Evolutionary conservation across 2,113 vertebrate species (phyloP).

Genomic region (Neodon shergylaensis): DNA sequence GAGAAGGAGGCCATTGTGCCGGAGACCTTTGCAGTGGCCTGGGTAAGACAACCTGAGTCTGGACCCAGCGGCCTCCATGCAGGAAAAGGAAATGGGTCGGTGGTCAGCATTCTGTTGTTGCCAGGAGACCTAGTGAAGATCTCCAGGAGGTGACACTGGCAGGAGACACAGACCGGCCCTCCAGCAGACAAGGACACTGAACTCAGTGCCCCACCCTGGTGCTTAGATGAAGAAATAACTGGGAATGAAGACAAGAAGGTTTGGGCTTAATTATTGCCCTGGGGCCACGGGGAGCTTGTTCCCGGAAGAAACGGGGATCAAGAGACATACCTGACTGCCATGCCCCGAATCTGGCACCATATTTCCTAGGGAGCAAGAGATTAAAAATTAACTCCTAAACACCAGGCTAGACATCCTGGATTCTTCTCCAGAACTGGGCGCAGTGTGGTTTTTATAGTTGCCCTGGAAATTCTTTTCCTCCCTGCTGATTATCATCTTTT

Average conservation of each 20-base stretch:
- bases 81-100: background rate
- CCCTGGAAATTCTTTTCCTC: background rate
- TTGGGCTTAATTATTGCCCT: background rate
- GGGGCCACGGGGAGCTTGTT: background rate
- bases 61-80: background rate
- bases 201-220: too few relatives aligned
- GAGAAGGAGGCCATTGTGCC: too few relatives aligned
- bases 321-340: background rate
- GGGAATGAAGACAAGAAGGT: background rate
- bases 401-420: background rate
- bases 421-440: background rate
- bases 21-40: background rate
- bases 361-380: background rate
- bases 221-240: background rate
- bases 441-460: background rate
- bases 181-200: background rate
- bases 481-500: background rate
- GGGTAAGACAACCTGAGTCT: background rate
- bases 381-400: background rate
- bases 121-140: background rate
- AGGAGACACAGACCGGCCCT: too few relatives aligned
- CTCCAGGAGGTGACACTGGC: background rate
- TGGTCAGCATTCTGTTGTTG: rapidly evolving
- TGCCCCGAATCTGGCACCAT: background rate
- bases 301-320: background rate